phyloP scores from a whole-genome alignment of 2,113 vertebrate genomes.

The Jacana jacana region DNA sequence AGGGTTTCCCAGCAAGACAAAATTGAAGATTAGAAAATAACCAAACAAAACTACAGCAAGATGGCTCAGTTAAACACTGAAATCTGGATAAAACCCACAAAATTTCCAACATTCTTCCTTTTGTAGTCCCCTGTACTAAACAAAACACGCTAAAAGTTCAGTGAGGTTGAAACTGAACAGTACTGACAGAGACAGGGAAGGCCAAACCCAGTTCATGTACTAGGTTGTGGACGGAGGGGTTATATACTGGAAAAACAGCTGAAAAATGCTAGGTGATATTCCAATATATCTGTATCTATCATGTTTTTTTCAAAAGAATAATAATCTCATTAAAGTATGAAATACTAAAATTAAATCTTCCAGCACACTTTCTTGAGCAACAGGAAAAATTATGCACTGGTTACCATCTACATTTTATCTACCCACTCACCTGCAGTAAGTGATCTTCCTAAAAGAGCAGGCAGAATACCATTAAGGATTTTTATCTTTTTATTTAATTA shows the following conservation, averaged over 20 bases:
- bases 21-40: not conserved
- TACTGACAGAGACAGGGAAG: not conserved
- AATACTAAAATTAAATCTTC: not conserved
- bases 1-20: not conserved
- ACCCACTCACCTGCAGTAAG: not conserved
- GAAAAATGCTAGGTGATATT: not conserved
- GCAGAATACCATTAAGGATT: not conserved
- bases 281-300: not conserved
- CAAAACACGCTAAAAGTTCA: not conserved
- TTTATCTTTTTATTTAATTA: not conserved
- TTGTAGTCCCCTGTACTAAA: not conserved
- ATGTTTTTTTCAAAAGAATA: not conserved
- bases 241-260: not conserved
- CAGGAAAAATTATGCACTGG: not conserved
- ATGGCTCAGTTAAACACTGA: not conserved
- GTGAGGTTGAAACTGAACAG: not conserved
- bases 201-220: not conserved
- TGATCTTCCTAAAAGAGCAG: not conserved
- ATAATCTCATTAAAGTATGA: not conserved
- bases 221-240: fast-evolving
- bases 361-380: not conserved
- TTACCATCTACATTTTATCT: not conserved
- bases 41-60: not conserved
- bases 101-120: not conserved
- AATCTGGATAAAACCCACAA: not conserved